A percentile compares a stretch with the other conserved stretches of the same genome.
Conservation (phyloP, 1,140 invertebrate species). For the Lethocerus indicus region DNA sequence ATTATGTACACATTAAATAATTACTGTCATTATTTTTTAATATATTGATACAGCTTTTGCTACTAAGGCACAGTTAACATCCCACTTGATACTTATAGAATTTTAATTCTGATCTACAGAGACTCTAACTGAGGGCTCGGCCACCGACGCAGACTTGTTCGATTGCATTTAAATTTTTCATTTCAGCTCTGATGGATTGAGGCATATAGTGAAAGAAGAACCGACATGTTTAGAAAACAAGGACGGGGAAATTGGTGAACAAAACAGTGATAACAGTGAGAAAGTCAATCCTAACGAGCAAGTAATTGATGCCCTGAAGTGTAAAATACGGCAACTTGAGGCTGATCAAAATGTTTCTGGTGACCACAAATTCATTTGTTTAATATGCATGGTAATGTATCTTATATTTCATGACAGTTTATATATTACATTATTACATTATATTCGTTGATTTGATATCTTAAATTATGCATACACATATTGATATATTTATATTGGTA, state of each 20-base stretch:
- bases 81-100: too few species aligned
- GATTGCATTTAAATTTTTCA: too few species aligned
- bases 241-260: too few species aligned
- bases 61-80: too few species aligned
- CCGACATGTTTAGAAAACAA: neutral
- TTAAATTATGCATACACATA: neutral
- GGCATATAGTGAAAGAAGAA: constrained; percentile 9
- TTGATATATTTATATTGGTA: neutral
- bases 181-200: too few species aligned
- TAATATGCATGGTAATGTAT: constrained; percentile 66
- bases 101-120: too few species aligned
- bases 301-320: constrained; percentile 55
- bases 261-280: neutral
- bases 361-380: constrained; percentile 53
- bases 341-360: constrained; percentile 26
- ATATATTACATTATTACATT: neutral
- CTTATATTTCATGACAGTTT: neutral
- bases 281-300: constrained; percentile 28
- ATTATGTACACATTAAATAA: too few species aligned
- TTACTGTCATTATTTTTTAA: too few species aligned
- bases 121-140: too few species aligned
- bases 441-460: neutral
- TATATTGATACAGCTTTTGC: too few species aligned
- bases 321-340: constrained; percentile 49
- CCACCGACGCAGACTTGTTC: too few species aligned